Evolutionary conservation across 2,797 vertebrate genomes (phyloP).

Genomic region (Onychomys torridus): DNA sequence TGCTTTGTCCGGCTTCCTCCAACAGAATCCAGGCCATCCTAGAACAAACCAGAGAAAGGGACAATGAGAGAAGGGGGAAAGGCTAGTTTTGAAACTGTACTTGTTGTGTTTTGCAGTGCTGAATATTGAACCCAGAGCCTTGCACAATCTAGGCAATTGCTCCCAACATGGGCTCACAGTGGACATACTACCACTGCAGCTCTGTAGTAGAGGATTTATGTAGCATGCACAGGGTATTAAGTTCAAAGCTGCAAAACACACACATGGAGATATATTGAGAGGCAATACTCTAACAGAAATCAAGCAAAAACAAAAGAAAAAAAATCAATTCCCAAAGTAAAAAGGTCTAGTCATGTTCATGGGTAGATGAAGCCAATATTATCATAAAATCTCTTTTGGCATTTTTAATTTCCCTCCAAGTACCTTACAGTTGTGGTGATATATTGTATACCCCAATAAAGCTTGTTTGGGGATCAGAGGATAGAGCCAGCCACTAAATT

Average conservation of each 20-base stretch:
- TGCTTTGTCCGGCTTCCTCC: conserved; percentile 94
- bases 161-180: background rate
- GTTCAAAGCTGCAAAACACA: background rate
- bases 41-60: conserved; percentile 71
- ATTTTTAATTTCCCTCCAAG: conserved; percentile 50
- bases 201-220: background rate
- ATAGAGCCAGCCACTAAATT: too few relatives aligned
- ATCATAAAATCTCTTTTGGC: conserved; percentile 47
- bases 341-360: conserved; percentile 8
- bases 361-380: background rate
- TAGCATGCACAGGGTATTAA: background rate
- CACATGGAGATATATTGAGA: background rate
- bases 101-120: background rate
- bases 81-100: background rate
- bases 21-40: conserved; percentile 93
- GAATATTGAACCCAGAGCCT: background rate
- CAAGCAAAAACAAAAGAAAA: conserved; percentile 54
- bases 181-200: background rate
- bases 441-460: too few relatives aligned
- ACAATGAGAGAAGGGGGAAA: background rate
- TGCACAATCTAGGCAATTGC: background rate
- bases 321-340: conserved; percentile 14
- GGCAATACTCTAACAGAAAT: conserved; percentile 44
- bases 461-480: too few relatives aligned
- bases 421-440: background rate